Evolutionary conservation across 2,113 vertebrate genomes (phyloP).

Genomic region (Salminus brasiliensis): DNA sequence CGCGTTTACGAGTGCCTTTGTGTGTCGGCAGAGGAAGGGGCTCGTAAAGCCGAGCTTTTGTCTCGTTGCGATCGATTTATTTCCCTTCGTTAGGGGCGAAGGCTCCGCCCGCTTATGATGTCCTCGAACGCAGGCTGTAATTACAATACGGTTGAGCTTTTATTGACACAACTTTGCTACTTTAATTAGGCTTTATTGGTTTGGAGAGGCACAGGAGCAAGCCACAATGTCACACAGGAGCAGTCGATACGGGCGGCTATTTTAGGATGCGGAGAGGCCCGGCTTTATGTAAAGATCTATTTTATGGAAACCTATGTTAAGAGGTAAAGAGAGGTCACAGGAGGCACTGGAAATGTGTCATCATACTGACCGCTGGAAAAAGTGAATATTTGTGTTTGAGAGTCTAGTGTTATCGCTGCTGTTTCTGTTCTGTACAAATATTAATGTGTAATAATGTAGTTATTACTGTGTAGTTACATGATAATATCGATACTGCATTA

Average conservation of each 20-base stretch:
- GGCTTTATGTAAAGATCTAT: slow-evolving; percentile 69
- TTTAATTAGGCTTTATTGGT: slow-evolving; percentile 79
- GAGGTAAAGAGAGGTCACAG: slow-evolving; percentile 25
- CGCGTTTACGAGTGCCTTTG: slow-evolving; percentile 74
- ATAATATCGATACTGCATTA: too few relatives aligned
- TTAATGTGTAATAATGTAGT: too few relatives aligned
- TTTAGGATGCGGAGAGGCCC: slow-evolving; percentile 64
- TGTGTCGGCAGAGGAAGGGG: slow-evolving; percentile 69
- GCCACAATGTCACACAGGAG: slow-evolving; percentile 72
- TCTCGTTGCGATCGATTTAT: slow-evolving; percentile 79
- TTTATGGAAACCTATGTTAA: slow-evolving; percentile 70
- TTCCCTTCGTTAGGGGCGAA: slow-evolving; percentile 74
- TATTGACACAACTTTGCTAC: slow-evolving; percentile 79
- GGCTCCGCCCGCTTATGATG: slow-evolving; percentile 77
- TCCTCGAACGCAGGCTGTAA: slow-evolving; percentile 72
- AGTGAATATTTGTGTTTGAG: slow-evolving; percentile 52
- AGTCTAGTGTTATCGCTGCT: too few relatives aligned
- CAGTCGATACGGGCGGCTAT: slow-evolving; percentile 75
- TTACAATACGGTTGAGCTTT: slow-evolving; percentile 75
- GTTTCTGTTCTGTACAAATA: too few relatives aligned
- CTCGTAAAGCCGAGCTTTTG: slow-evolving; percentile 74
- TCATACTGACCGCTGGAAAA: slow-evolving; percentile 54
- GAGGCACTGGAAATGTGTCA: background rate
- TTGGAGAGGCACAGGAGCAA: slow-evolving; percentile 73
- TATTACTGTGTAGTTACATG: too few relatives aligned